Conservation (phyloP, 2,888 invertebrate species). For the Caenorhabditis wallacei region DNA sequence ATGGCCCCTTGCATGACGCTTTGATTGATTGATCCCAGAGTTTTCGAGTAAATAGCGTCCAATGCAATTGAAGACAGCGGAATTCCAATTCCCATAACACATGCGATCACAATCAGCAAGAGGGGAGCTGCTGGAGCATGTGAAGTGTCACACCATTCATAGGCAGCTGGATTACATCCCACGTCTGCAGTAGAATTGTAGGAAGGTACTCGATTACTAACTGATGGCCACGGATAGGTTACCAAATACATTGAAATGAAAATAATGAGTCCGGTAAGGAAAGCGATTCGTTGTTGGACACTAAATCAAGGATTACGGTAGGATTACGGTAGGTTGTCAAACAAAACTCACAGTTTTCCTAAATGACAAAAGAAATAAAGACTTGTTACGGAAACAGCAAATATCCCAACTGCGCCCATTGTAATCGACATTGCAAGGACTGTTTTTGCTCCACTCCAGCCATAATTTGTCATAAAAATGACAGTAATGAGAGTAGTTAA, state of each 20-base stretch:
- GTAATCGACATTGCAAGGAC: conserved; percentile 60
- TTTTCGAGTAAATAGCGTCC: conserved; percentile 69
- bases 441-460: conserved; percentile 62
- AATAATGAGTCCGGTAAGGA: conserved; percentile 62
- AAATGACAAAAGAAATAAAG: conserved; percentile 58
- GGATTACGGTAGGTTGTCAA: background rate
- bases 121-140: conserved; percentile 43
- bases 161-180: conserved; percentile 67
- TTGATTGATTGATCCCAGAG: conserved; percentile 60
- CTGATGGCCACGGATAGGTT: conserved; percentile 62
- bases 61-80: conserved; percentile 65
- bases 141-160: conserved; percentile 64
- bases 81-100: conserved; percentile 70
- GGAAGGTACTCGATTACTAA: conserved; percentile 52
- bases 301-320: conserved; percentile 48
- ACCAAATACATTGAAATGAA: conserved; percentile 66
- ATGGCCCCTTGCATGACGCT: conserved; percentile 67
- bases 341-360: conserved; percentile 50
- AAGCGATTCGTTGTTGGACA: conserved; percentile 56
- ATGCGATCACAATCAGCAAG: conserved; percentile 61
- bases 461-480: conserved; percentile 67
- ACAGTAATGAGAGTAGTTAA: conserved; percentile 63
- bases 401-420: conserved; percentile 64
- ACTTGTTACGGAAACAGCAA: conserved; percentile 52
- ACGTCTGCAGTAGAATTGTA: conserved; percentile 59